phyloP scores from a whole-genome alignment of 2,797 vertebrate genomes.

The Enteromius argenteus region DNA sequence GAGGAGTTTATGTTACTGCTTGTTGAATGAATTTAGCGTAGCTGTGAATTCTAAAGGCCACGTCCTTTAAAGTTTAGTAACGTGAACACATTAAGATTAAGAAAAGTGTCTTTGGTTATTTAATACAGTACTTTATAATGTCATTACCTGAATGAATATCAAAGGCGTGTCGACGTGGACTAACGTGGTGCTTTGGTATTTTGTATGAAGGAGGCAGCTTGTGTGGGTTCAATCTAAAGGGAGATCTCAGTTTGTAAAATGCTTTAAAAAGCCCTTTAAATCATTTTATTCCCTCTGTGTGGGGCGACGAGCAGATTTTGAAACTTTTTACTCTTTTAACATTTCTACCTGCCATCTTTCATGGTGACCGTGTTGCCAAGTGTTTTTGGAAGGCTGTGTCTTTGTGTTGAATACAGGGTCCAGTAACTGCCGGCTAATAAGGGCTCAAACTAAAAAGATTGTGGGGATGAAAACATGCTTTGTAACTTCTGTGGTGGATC shows the following conservation, averaged over 20 bases:
- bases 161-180: neutral
- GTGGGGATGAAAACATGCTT: conserved; percentile 3
- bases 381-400: conserved; percentile 8
- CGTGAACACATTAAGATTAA: conserved; percentile 16
- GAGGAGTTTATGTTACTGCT: neutral
- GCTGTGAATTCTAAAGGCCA: conserved; percentile 54
- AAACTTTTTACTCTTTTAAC: neutral
- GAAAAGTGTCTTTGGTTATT: conserved; percentile 14
- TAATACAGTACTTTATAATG: conserved; percentile 38
- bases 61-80: conserved; percentile 21
- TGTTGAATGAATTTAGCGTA: conserved; percentile 40
- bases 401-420: conserved; percentile 26
- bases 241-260: conserved; percentile 15
- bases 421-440: conserved; percentile 38
- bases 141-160: conserved; percentile 39
- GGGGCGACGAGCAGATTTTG: neutral
- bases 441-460: conserved; percentile 38
- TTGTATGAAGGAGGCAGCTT: conserved; percentile 24
- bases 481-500: conserved; percentile 26
- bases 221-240: conserved; percentile 42
- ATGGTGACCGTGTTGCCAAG: neutral
- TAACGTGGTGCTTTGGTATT: neutral
- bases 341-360: neutral
- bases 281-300: neutral
- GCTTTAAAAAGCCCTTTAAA: conserved; percentile 51